A percentile compares a stretch with the other conserved stretches of the same genome.
These are phyloP conservation scores for Bombylius discolor DNA, from an alignment of 2,888 invertebrate species.

Conservation along the genomic window DNA sequence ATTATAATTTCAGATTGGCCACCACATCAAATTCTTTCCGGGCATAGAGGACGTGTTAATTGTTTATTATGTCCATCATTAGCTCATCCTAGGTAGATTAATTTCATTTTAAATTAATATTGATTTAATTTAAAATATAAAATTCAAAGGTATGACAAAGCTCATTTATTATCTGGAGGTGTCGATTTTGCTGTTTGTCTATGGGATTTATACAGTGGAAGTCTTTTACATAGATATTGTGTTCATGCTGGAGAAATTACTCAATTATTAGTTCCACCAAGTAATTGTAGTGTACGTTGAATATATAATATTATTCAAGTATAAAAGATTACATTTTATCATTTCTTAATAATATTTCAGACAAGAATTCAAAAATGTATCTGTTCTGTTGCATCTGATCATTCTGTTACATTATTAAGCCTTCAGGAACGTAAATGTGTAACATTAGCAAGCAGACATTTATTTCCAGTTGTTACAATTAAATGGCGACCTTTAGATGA, in stretches of 20 bases:
- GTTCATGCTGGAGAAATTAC: conserved; percentile 97
- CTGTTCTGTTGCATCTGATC: conserved; percentile 94
- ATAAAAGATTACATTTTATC: background rate
- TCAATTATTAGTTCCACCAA: conserved; percentile 87
- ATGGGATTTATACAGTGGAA: conserved; percentile 88
- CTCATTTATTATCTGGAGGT: conserved; percentile 87
- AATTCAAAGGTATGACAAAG: conserved; percentile 57
- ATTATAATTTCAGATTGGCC: conserved; percentile 61
- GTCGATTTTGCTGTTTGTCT: conserved; percentile 92
- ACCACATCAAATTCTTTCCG: conserved; percentile 71
- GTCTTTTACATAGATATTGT: conserved; percentile 83
- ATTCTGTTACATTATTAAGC: conserved; percentile 90
- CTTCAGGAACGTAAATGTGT: conserved; percentile 81
- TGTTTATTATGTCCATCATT: conserved; percentile 91
- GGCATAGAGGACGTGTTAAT: conserved; percentile 88
- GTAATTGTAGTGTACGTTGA: conserved; percentile 67
- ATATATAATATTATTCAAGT: background rate
- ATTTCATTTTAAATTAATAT: conserved; percentile 27
- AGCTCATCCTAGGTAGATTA: conserved; percentile 43
- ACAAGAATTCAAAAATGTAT: conserved; percentile 84
- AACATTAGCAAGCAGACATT: conserved; percentile 72
- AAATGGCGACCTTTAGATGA: conserved; percentile 97
- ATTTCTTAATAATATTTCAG: conserved; percentile 40
- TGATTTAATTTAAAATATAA: background rate
- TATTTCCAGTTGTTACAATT: conserved; percentile 90